Conservation (phyloP, 1,140 invertebrate genomes). For the Drosophila sp. region DNA sequence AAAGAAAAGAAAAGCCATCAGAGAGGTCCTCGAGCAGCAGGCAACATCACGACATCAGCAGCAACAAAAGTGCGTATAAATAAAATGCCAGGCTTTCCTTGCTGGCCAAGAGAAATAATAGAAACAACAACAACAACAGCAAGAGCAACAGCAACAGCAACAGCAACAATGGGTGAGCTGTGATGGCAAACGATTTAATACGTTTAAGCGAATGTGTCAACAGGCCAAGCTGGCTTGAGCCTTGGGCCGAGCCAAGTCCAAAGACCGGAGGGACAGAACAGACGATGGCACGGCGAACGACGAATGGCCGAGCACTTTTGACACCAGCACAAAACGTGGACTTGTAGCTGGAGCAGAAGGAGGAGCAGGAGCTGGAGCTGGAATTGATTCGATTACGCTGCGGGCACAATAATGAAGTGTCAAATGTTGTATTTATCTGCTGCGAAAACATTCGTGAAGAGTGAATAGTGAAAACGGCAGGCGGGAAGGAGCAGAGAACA, state of each 20-base stretch:
- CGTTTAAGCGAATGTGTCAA: conserved; percentile 84
- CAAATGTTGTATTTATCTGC: conserved; percentile 84
- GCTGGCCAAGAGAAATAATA: conserved; percentile 15
- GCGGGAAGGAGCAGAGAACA: conserved; percentile 20
- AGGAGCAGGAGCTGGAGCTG: conserved; percentile 53
- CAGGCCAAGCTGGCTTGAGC: conserved; percentile 80
- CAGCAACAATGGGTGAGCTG: conserved; percentile 59
- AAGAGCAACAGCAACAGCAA: conserved; percentile 34
- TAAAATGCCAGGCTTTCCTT: conserved; percentile 34
- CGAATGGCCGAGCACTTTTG: conserved; percentile 76
- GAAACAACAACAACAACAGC: conserved; percentile 10
- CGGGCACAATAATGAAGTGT: conserved; percentile 84
- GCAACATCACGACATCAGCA: conserved; percentile 19
- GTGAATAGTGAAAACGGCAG: conserved; percentile 31
- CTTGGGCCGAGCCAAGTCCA: conserved; percentile 55
- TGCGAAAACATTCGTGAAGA: conserved; percentile 71
- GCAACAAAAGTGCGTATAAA: conserved; percentile 62
- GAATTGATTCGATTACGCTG: conserved; percentile 84
- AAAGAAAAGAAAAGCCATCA: conserved; percentile 36
- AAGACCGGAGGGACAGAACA: conserved; percentile 39
- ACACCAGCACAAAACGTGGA: conserved; percentile 62
- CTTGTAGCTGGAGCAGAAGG: conserved; percentile 9
- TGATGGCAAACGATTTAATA: conserved; percentile 83
- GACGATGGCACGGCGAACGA: conserved; percentile 30
- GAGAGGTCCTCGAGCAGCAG: conserved; percentile 22